Base-by-base conservation (phyloP, 2,113 vertebrate genomes). In the Sprattus sprattus region DNA sequence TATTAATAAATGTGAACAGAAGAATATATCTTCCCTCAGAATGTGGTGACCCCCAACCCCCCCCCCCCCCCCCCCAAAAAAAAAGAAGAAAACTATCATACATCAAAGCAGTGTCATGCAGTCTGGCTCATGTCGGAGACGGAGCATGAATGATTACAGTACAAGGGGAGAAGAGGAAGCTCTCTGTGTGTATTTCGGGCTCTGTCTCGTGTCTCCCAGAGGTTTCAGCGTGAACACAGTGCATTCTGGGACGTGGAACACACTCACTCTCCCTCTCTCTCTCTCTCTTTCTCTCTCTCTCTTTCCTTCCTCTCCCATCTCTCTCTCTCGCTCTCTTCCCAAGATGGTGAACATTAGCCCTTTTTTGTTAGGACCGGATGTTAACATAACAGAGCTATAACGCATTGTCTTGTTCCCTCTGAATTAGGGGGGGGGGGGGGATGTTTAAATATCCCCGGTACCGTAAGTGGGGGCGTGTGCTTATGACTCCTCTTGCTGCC, bases 361-460 rank as follows among this genome's bases (percentile, higher is more conserved):
- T 46, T 86, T 28, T 64, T 46, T 82, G 84, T 86, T 85, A 84
- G 82, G 82, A 52, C 39, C 45, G 52, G 57, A 32, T 57, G 45
- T 84, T 90, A 85, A 87, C 87, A 84, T 85, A 88, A 83, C 81
- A 67, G 75, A 45, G 25, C 83, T 32, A 32, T 71, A 20, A 7
- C 18, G 44, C 83, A 81, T 82, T 85, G 54, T 75, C 84, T 86
- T 85, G 85, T 85, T 71, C 80, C 46, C 80, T 52, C 0, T 25
- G 64, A 88, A 91, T 88, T 87, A 87, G 49, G 22, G 47, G 22
- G 67, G 81, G 81, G 86, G 49, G 22, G 47, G 22, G 67, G 81
- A 83, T 44, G 67, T 39, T 84, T 84, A 47, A 85, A 86, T 50
- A 85, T 84, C 81, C 25, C 25, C 81, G 39, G 39, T 39, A 45